Percentiles rank a stretch among this genome's conserved stretches.
Evolutionary conservation across 1,140 invertebrate genomes (phyloP).

Genomic region (Magallana angulata): DNA sequence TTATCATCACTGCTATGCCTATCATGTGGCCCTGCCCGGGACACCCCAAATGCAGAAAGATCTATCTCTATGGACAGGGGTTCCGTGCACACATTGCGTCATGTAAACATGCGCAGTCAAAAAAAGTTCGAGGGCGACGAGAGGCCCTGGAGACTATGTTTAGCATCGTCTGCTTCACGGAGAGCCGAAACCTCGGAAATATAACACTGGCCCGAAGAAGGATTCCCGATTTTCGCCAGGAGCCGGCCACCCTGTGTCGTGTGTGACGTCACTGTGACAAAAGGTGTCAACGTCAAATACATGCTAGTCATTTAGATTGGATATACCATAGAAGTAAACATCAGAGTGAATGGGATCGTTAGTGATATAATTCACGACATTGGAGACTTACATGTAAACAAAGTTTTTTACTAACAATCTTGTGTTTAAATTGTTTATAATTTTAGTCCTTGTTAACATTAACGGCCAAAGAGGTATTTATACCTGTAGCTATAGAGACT

Average conservation of each 20-base stretch:
- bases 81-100: conserved; percentile 53
- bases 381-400: too few relatives aligned
- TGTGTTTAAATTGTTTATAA: too few relatives aligned
- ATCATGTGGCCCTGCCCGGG: conserved; percentile 55
- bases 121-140: conserved; percentile 56
- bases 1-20: conserved; percentile 37
- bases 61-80: conserved; percentile 52
- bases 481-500: too few relatives aligned
- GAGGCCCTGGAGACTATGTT: conserved; percentile 67
- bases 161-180: conserved; percentile 63
- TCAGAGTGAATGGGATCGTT: too few relatives aligned
- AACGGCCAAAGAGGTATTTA: too few relatives aligned
- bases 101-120: conserved; percentile 62
- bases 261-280: background rate
- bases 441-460: too few relatives aligned
- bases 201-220: conserved; percentile 60
- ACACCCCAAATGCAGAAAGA: conserved; percentile 52
- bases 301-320: too few relatives aligned
- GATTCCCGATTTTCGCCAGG: conserved; percentile 49
- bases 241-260: background rate
- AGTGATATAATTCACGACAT: too few relatives aligned
- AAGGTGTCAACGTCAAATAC: too few relatives aligned
- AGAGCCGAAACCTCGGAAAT: conserved; percentile 66
- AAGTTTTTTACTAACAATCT: too few relatives aligned
- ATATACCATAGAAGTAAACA: too few relatives aligned